Evolutionary conservation across 1,140 invertebrate species (phyloP).

Genomic region (Drosophila setifemur): DNA sequence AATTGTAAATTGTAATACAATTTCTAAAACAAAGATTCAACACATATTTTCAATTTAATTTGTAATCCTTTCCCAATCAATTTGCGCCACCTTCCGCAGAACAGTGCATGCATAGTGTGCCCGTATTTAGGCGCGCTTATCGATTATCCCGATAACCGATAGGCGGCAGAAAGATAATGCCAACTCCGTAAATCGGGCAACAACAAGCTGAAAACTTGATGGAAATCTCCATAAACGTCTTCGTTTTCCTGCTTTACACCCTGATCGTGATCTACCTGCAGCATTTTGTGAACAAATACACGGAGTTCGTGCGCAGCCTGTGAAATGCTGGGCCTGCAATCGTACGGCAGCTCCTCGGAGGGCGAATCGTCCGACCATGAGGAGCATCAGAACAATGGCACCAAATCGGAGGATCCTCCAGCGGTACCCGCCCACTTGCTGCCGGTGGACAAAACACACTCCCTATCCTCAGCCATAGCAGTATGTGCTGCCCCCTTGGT

Average conservation of each 20-base stretch:
- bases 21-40: too few species aligned
- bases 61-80: not conserved
- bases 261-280: constrained; percentile 62
- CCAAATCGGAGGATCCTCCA: too few species aligned
- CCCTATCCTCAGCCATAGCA: constrained; percentile 84
- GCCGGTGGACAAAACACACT: constrained; percentile 78
- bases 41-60: too few species aligned
- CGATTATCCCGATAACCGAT: not conserved
- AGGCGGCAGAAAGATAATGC: not conserved
- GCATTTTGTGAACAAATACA: constrained; percentile 68
- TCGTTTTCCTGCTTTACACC: constrained; percentile 68
- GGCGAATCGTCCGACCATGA: constrained; percentile 66
- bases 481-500: constrained; percentile 91
- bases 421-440: constrained; percentile 83
- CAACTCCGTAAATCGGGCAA: constrained; percentile 6
- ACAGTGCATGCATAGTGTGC: not conserved
- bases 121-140: not conserved
- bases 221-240: constrained; percentile 73
- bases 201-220: constrained; percentile 41
- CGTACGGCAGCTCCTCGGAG: constrained; percentile 73
- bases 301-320: constrained; percentile 50
- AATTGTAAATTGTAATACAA: too few species aligned
- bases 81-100: not conserved
- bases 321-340: constrained; percentile 71
- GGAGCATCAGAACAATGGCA: not conserved